Evolutionary conservation across 2,888 invertebrate species (phyloP), one percentile per base, ranked within the genome.

Genomic region (Galerucella pusilla): DNA sequence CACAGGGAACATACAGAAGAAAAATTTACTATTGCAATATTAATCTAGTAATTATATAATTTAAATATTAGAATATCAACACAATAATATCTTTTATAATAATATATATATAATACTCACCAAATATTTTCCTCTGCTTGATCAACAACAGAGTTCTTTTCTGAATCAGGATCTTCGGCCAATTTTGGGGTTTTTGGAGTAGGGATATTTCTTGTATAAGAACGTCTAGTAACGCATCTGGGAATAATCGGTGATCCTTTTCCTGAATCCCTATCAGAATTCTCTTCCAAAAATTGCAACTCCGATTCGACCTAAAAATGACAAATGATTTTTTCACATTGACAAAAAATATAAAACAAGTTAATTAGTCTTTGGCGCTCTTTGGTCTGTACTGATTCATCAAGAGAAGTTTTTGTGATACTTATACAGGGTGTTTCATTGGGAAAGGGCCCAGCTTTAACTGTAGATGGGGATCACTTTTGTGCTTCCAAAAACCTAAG

Each of bases 131-230:
- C 72, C 42, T 72, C 72, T 1, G 54, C 2, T 66, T 72, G 66
- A 60, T 59, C 45, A 35, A 49, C 52, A 14, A 54, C 54, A 1
- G 70, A 66, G 60, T 60, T 71, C 57, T 79, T 80, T 66, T 81
- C 81, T 2, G 77, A 74, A 20, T 81, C 79, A 5, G 75, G 74
- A 54, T 81, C 75, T 72, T 81, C 83, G 7, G 79, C 28, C 0
- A 80, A 66, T 79, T 84, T 86, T n/a, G 87, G 87, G 5, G 87
- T 87, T 79, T 86, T 87, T 57, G 88, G 87, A 4, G 87, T 87
- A 3, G 87, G 86, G 25, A 86, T 83, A 72, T 86, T 86, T 16
- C 86, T 79, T 2, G 85, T 85, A 68, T 85, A 85, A 4, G 87
- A 87, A 20, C 87, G 80, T n/a, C 88, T 82, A 1, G 88, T 88